Conservation (phyloP, 2,113 vertebrate genomes). For the Circaetus cinerascens region DNA sequence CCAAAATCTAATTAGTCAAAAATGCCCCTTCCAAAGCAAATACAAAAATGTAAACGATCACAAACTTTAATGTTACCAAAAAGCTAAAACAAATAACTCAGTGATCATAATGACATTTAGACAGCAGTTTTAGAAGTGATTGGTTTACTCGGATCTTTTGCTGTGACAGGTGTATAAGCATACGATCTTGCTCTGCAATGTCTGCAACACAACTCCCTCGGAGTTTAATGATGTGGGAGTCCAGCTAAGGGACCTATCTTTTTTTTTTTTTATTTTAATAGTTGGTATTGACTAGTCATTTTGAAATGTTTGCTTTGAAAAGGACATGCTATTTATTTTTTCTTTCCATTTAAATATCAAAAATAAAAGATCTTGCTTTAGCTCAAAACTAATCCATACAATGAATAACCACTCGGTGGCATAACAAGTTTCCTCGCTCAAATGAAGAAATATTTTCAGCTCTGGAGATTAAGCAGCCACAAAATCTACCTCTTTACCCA, state of each 20-base stretch:
- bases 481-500: neutral
- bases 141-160: neutral
- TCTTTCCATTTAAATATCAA: conserved; percentile 43
- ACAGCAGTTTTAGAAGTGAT: neutral
- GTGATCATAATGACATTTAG: neutral
- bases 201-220: neutral
- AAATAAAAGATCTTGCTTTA: neutral
- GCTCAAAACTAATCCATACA: neutral
- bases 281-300: conserved; percentile 18
- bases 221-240: neutral
- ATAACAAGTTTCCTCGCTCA: neutral
- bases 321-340: conserved; percentile 46
- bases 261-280: neutral
- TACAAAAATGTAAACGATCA: neutral
- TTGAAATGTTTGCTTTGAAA: conserved; percentile 41
- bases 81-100: neutral
- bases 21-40: neutral
- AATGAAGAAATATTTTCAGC: neutral
- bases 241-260: neutral
- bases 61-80: neutral
- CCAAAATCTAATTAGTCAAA: neutral
- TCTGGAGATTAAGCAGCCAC: neutral
- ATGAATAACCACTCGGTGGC: neutral
- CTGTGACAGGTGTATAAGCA: neutral
- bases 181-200: neutral